phyloP scores from a whole-genome alignment of 2,113 vertebrate species.

The Bettongia penicillata region DNA sequence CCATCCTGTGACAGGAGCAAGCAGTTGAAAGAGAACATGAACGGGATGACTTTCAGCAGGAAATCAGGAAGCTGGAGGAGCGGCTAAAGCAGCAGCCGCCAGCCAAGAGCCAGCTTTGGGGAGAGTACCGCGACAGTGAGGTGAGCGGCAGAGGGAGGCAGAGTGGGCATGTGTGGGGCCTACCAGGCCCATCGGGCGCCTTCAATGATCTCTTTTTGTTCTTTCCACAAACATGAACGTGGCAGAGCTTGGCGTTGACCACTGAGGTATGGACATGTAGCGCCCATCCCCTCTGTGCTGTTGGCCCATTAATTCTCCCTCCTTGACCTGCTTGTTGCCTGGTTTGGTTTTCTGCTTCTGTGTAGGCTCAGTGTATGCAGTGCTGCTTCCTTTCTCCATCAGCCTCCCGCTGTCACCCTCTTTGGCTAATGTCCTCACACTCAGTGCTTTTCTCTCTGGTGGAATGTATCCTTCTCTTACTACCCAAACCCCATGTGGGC shows the following conservation, averaged over 20 bases:
- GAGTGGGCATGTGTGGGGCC: fast-evolving
- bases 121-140: conserved; percentile 78
- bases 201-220: conserved; percentile 58
- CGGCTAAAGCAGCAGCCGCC: conserved; percentile 85
- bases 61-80: conserved; percentile 93
- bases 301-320: neutral
- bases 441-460: neutral
- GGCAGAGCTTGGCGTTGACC: conserved; percentile 90
- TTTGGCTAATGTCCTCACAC: neutral
- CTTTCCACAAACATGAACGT: conserved; percentile 76
- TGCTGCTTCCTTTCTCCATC: neutral
- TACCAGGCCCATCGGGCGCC: fast-evolving
- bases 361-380: neutral
- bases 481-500: neutral
- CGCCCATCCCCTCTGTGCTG: conserved; percentile 15
- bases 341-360: neutral
- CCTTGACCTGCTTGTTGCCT: neutral
- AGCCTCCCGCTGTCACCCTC: neutral
- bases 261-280: conserved; percentile 88
- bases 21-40: conserved; percentile 96
- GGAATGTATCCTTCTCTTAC: neutral
- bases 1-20: conserved; percentile 87
- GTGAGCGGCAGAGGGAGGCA: conserved; percentile 77
- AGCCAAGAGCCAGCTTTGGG: conserved; percentile 73
- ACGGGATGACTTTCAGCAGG: conserved; percentile 97